These are phyloP conservation scores for Drosophila acutilabella DNA, from an alignment of 2,888 invertebrate genomes.

Conservation along the genomic window DNA sequence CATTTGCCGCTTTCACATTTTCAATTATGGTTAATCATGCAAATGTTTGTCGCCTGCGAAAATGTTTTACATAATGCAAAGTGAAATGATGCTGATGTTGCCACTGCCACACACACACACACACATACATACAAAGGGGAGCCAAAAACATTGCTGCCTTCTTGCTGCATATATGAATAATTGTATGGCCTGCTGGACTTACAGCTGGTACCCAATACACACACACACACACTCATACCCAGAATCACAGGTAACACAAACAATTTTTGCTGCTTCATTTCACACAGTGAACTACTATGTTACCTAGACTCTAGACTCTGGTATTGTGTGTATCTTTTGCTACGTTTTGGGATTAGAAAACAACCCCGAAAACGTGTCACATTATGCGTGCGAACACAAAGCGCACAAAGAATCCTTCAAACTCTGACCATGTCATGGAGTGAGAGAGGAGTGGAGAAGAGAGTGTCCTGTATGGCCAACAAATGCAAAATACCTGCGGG, in stretches of 20 bases:
- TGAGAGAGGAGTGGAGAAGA: neutral
- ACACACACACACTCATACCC: neutral
- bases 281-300: conserved; percentile 41
- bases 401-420: conserved; percentile 36
- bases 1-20: conserved; percentile 64
- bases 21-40: conserved; percentile 80
- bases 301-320: neutral
- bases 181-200: conserved; percentile 59
- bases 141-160: conserved; percentile 40
- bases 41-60: conserved; percentile 78
- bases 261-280: conserved; percentile 78
- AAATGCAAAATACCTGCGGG: conserved; percentile 53
- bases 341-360: conserved; percentile 75
- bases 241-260: conserved; percentile 65
- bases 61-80: conserved; percentile 81
- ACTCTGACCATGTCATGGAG: conserved; percentile 42
- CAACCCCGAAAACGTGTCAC: conserved; percentile 73
- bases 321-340: conserved; percentile 39
- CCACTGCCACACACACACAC: conserved; percentile 2
- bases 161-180: conserved; percentile 74
- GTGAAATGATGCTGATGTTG: conserved; percentile 62
- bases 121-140: neutral
- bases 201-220: conserved; percentile 40
- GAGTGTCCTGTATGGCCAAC: neutral
- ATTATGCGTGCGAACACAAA: conserved; percentile 58